These are phyloP conservation scores for Theodoxus fluviatilis DNA, from an alignment of 2,888 invertebrate genomes.

Conservation along the genomic window DNA sequence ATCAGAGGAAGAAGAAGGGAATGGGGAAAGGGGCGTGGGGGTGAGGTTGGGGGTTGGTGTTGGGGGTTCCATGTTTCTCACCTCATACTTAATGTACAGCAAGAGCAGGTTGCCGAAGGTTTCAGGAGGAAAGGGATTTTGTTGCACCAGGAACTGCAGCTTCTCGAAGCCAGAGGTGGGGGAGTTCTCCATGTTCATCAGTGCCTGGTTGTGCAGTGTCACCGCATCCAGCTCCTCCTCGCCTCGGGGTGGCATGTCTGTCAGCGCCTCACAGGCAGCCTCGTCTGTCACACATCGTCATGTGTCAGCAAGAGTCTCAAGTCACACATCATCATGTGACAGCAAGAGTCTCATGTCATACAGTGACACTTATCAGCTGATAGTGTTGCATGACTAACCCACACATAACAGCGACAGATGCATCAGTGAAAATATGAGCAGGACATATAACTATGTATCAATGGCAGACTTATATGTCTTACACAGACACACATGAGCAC, in stretches of 20 bases:
- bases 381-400: no score
- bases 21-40: no score
- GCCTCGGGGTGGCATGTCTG: slow-evolving; percentile 75
- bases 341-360: neutral
- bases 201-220: slow-evolving; percentile 94
- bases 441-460: no score
- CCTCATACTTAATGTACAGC: slow-evolving; percentile 93
- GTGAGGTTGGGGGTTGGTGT: no score
- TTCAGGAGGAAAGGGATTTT: slow-evolving; percentile 96
- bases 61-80: slow-evolving; percentile 42
- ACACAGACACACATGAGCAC: no score
- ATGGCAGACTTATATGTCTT: no score
- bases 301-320: neutral
- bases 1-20: no score
- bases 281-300: slow-evolving; percentile 72
- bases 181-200: slow-evolving; percentile 86
- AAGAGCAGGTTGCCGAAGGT: slow-evolving; percentile 95
- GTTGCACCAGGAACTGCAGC: slow-evolving; percentile 89
- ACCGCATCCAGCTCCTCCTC: slow-evolving; percentile 98
- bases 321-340: neutral
- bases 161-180: slow-evolving; percentile 94
- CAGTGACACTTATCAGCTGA: no score
- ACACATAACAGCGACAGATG: no score
- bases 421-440: no score
- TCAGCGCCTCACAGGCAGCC: slow-evolving; percentile 74